Conservation (phyloP, 2,113 vertebrate species). For the Sciurus niger region DNA sequence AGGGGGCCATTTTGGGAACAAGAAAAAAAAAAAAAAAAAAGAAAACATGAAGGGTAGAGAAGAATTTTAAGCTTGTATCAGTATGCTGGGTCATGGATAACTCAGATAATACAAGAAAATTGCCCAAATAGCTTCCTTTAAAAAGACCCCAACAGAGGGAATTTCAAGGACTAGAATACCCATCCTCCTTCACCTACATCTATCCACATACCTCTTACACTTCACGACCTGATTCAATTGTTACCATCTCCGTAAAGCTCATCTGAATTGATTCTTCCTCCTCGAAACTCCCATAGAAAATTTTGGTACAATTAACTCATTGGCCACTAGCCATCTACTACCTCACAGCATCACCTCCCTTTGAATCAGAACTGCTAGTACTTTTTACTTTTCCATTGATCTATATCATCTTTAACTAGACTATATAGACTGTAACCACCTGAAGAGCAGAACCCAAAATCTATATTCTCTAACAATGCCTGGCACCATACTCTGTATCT, state of each 20-base stretch:
- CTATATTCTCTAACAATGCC: neutral
- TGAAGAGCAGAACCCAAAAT: neutral
- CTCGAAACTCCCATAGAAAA: neutral
- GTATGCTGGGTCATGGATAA: slow-evolving; percentile 65
- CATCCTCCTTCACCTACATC: neutral
- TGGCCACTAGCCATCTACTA: neutral
- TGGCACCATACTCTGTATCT: neutral
- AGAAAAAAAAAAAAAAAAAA: slow-evolving; percentile 17
- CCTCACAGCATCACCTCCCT: neutral
- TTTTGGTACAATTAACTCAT: slow-evolving; percentile 1
- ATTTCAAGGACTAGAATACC: slow-evolving; percentile 49
- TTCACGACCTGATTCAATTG: neutral
- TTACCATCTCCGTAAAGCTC: slow-evolving; percentile 13
- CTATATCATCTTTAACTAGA: neutral
- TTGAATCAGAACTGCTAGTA: neutral
- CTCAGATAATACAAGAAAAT: slow-evolving; percentile 53
- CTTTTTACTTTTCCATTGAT: neutral
- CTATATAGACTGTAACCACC: neutral
- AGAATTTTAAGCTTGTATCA: slow-evolving; percentile 69
- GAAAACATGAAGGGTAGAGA: slow-evolving; percentile 56
- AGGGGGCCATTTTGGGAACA: slow-evolving; percentile 12
- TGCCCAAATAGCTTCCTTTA: slow-evolving; percentile 63
- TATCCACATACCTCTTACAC: neutral
- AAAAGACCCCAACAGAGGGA: slow-evolving; percentile 42
- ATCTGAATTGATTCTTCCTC: slow-evolving; percentile 29